Evolutionary conservation across 1,140 invertebrate species (phyloP).

Genomic region (Ephestia elutella): DNA sequence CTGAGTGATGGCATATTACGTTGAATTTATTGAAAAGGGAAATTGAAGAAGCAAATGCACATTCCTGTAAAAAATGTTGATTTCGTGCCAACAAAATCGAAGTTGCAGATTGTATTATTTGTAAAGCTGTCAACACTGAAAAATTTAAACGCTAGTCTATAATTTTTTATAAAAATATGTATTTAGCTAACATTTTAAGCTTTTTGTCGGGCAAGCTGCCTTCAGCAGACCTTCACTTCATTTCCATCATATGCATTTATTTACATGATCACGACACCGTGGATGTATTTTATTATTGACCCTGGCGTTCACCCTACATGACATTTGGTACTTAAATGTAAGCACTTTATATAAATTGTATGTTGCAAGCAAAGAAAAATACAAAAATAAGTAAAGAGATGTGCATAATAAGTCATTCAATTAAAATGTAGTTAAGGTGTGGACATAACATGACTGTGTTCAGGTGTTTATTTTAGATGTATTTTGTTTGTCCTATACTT

Average conservation of each 20-base stretch:
- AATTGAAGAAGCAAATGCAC: conserved; percentile 27
- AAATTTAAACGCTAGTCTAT: background rate
- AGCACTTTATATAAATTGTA: conserved; percentile 22
- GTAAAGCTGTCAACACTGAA: too few relatives aligned
- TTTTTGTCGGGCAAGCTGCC: too few relatives aligned
- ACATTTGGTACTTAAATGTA: conserved; percentile 40
- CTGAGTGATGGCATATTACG: conserved; percentile 58
- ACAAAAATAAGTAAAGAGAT: conserved; percentile 39
- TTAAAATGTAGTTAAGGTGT: conserved; percentile 24
- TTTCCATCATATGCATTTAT: background rate
- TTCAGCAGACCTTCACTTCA: background rate
- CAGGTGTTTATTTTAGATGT: conserved; percentile 22
- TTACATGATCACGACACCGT: background rate
- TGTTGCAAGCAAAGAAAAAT: conserved; percentile 35
- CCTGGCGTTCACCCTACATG: conserved; percentile 15
- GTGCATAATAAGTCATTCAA: background rate
- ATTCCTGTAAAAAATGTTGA: conserved; percentile 33
- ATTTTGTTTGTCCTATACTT: conserved; percentile 19
- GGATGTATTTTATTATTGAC: conserved; percentile 7
- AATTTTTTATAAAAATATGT: too few relatives aligned
- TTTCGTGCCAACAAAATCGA: conserved; percentile 19
- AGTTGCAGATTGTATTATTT: too few relatives aligned
- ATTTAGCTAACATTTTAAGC: too few relatives aligned
- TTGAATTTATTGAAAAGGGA: conserved; percentile 26
- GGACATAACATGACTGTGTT: conserved; percentile 21